Conservation (phyloP, 2,113 vertebrate genomes). For the Puma concolor region DNA sequence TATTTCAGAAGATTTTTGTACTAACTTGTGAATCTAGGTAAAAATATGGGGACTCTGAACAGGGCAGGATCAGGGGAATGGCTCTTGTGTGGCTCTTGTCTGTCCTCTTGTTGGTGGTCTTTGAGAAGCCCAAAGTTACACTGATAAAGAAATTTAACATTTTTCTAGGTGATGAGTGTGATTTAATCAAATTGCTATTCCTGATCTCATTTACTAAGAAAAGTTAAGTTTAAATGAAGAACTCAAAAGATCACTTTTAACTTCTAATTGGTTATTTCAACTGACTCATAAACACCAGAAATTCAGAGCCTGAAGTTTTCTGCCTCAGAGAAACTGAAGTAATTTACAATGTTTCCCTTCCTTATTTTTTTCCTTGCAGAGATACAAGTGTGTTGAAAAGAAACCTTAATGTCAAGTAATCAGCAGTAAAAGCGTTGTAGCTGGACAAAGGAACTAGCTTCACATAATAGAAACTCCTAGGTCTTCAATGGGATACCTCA, state of each 20-base stretch:
- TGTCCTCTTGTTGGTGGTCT: background rate
- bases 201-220: background rate
- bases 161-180: background rate
- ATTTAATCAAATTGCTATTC: slow-evolving; percentile 1
- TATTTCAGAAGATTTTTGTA: background rate
- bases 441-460: background rate
- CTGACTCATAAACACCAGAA: background rate
- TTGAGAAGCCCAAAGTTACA: background rate
- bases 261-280: slow-evolving; percentile 24
- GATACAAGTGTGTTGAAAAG: background rate
- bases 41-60: background rate
- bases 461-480: background rate
- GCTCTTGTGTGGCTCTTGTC: background rate
- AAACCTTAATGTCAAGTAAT: slow-evolving; percentile 29
- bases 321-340: slow-evolving; percentile 29
- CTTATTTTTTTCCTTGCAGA: background rate
- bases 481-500: background rate
- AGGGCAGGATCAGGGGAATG: background rate
- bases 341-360: background rate
- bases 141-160: background rate
- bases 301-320: slow-evolving; percentile 9
- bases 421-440: background rate
- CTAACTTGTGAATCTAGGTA: background rate
- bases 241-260: background rate
- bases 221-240: background rate